Evolutionary conservation across 2,113 vertebrate species (phyloP), one percentile per base, ranked within the genome.

Genomic region (Pedetes capensis): DNA sequence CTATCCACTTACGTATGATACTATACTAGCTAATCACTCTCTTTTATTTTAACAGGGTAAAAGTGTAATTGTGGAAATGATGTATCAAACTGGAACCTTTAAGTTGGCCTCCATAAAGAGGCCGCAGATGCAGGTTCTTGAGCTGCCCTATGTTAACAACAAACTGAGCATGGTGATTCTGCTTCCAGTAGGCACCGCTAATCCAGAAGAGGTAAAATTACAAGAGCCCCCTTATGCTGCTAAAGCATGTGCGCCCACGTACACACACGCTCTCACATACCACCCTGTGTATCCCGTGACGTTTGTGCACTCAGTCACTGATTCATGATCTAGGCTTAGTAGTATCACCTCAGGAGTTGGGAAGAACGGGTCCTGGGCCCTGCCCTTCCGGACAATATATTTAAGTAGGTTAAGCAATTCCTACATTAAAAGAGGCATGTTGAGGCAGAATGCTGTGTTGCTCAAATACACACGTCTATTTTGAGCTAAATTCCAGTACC

Each of bases 101-200:
- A 97, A 97, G 44, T 13, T 98, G 82, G 84, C 95, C 27, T 55
- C 79, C 64, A 91, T 99, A 72, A n/a, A 97, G n/a, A 98, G 98
- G 4, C 13, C 75, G 0, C 95, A 94, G 93, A 98, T 98, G 64
- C 98, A 98, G 97, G 91, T 99, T 55, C 94, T 99, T 37, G 99
- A 99, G 96, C 96, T 99, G 59, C 99, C 99, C 0, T 99, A 99
- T 69, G 95, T 91, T 16, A 71, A 96, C 66, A 98, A 97, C 27
- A 98, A 98, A 22, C 97, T 99, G 3, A 99, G 98, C 96, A 99
- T 99, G 98, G 92, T 99, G 66, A 98, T 99, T 95, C 97, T 99
- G 92, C 98, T 99, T 14, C 99, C 99, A 44, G 96, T 23, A 29
- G 79, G 76, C 64, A 88, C 69, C 0, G 51, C 61, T 6, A 61